Conservation (phyloP, 2,888 invertebrate species). For the Nasonovia ribisnigri region DNA sequence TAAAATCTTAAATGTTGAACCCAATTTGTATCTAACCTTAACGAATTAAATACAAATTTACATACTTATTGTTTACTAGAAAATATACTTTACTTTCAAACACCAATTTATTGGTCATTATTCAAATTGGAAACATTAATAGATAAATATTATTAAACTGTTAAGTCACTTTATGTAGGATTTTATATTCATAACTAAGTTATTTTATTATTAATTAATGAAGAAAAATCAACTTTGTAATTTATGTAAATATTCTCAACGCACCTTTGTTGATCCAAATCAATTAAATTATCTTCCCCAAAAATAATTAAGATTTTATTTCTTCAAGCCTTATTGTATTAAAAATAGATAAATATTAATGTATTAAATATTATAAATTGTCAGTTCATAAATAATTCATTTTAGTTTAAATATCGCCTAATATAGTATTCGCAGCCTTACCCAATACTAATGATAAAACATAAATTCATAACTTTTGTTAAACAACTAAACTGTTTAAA, state of each 20-base stretch:
- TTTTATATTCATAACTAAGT: constrained; percentile 25
- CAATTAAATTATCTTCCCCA: constrained; percentile 18
- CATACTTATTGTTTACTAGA: neutral
- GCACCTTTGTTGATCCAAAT: constrained; percentile 20
- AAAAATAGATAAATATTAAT: neutral
- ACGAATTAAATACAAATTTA: neutral
- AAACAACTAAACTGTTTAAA: neutral
- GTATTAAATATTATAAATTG: neutral
- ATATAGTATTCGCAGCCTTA: neutral
- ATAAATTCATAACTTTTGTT: neutral
- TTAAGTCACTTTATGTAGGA: neutral
- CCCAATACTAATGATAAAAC: neutral
- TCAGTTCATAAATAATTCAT: neutral
- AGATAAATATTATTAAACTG: neutral
- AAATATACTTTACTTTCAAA: neutral
- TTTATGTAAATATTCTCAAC: constrained; percentile 32
- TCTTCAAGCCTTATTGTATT: neutral
- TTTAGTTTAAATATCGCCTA: neutral
- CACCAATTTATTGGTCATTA: neutral
- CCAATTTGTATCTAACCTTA: no score
- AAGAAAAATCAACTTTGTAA: constrained; percentile 13
- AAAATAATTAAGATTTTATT: constrained; percentile 19
- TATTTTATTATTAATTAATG: constrained; percentile 30
- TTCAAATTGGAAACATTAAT: neutral
- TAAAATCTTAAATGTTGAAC: no score